phyloP scores from a whole-genome alignment of 2,888 invertebrate genomes.

The Cryptocheilus praepositus region DNA sequence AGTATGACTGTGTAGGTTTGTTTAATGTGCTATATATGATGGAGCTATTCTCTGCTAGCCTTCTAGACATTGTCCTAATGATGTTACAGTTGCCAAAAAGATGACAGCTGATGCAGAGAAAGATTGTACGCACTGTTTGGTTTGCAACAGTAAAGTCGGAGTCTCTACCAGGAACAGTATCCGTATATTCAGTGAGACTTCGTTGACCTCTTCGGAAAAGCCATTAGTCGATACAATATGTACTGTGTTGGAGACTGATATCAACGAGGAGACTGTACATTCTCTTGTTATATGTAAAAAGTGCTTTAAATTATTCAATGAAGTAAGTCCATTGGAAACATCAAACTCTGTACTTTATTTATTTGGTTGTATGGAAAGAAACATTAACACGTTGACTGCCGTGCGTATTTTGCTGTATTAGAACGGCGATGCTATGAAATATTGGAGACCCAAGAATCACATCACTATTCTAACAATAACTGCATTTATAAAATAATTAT shows the following conservation, averaged over 20 bases:
- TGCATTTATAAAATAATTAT: too few relatives aligned
- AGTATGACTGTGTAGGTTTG: not conserved
- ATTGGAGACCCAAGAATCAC: too few relatives aligned
- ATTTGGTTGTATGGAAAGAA: too few relatives aligned
- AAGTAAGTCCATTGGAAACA: conserved; percentile 66
- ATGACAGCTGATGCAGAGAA: conserved; percentile 71
- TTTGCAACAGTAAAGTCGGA: conserved; percentile 79
- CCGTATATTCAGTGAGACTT: conserved; percentile 76
- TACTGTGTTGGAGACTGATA: conserved; percentile 75
- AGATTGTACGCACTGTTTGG: conserved; percentile 76
- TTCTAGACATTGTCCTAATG: too few relatives aligned
- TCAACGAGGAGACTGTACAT: conserved; percentile 77
- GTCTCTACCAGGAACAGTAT: conserved; percentile 77
- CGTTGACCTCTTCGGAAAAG: conserved; percentile 66
- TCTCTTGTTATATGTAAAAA: conserved; percentile 81
- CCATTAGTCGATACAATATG: conserved; percentile 74
- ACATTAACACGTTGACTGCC: too few relatives aligned
- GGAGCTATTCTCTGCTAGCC: too few relatives aligned
- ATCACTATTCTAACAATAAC: too few relatives aligned
- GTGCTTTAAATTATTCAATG: conserved; percentile 80
- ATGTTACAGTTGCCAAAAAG: conserved; percentile 36
- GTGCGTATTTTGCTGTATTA: too few relatives aligned
- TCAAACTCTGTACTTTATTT: not conserved
- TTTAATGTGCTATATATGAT: not conserved
- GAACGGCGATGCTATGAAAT: too few relatives aligned